Base-by-base conservation (phyloP, 2,113 vertebrate genomes). In the Menidia beryllina region DNA sequence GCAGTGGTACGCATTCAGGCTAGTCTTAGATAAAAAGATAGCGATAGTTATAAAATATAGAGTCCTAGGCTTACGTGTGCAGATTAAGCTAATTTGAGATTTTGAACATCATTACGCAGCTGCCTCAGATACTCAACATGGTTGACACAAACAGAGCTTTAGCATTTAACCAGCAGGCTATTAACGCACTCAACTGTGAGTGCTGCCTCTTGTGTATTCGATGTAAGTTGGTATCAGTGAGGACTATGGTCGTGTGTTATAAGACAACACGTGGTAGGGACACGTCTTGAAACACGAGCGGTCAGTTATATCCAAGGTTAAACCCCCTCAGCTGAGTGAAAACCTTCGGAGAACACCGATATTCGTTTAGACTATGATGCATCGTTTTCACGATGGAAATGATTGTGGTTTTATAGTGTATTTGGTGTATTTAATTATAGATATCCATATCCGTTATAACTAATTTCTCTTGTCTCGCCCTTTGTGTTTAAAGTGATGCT, bases 401-500 rank as follows among this genome's bases (percentile, higher is more conserved):
- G 3, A 4, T 3, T 39, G 11, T 4, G 38, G 7, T 13, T 14
- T 63, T 63, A 36, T 3, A 9, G 20, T 26, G 4, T 21, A 26
- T 12, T 24, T 25, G 41, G 27, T 17, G 26, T 69, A 38, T 51
- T n/a, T n/a, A n/a, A n/a, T n/a, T n/a, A n/a, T n/a, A n/a, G n/a
- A n/a, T n/a, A n/a, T n/a, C n/a, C n/a, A n/a, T n/a, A n/a, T 19
- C 23, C 14, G 12, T 4, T 39, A 13, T 69, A 54, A 62, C 27
- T 30, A 5, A 34, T 21, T 47, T 4, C 1, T 14, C 30, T 34
- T 34, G 30, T 3, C n/a, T 39, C 38, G n/a, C 1, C 13, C 20
- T 68, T 1, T 70, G 10, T 50, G 13, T 51, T 0, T 53, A 25
- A 52, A 93, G 88, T 72, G 66, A 90, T 91, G 90, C 70, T 91